Evolutionary conservation across 2,888 invertebrate species (phyloP).

Genomic region (Tuta absoluta): DNA sequence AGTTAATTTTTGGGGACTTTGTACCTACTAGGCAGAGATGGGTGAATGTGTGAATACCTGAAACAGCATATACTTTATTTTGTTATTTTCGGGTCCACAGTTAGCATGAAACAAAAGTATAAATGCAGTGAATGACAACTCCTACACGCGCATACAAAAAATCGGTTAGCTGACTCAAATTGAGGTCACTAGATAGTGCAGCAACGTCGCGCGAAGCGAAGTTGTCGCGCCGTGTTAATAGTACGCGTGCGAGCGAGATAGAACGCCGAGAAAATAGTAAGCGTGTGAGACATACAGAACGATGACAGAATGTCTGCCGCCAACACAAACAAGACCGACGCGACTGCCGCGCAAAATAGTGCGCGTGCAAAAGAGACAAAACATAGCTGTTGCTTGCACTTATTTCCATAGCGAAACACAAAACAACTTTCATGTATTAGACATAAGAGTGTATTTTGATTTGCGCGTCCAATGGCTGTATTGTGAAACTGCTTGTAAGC

Average conservation of each 20-base stretch:
- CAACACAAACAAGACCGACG: neutral
- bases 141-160: too few species aligned
- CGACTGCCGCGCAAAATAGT: neutral
- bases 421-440: neutral
- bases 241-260: neutral
- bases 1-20: too few species aligned
- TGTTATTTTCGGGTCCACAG: too few species aligned
- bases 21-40: too few species aligned
- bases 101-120: too few species aligned
- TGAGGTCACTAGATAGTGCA: neutral
- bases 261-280: neutral
- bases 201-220: too few species aligned
- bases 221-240: neutral
- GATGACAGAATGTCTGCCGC: slow-evolving; percentile 1
- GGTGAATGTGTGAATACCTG: too few species aligned
- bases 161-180: neutral
- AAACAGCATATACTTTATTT: too few species aligned
- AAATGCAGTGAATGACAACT: too few species aligned
- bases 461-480: neutral
- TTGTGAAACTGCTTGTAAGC: neutral
- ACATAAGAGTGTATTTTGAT: neutral
- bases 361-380: neutral
- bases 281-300: neutral
- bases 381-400: neutral
- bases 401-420: neutral